Percentiles rank a stretch among this genome's conserved stretches.
phyloP scores from a whole-genome alignment of 2,888 invertebrate genomes.

The Lycocerus yunnanus region DNA sequence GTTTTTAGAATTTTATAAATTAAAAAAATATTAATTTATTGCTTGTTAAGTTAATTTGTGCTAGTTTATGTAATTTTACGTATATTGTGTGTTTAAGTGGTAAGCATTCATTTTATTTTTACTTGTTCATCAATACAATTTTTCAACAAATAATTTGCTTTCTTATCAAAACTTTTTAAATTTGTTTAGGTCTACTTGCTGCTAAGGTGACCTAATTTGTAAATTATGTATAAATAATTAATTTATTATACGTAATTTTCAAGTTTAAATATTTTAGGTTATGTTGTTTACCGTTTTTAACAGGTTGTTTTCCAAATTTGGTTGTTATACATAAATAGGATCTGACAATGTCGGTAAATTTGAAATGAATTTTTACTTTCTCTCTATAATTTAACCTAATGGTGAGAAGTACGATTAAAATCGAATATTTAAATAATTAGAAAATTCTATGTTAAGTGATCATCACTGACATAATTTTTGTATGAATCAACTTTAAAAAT shows the following conservation, averaged over 20 bases:
- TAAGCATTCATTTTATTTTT: not conserved
- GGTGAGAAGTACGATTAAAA: not conserved
- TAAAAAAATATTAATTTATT: not conserved
- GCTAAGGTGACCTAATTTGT: not conserved
- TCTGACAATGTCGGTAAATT: not conserved
- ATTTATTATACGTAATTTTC: not conserved
- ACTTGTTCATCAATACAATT: not conserved
- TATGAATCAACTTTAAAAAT: conserved; percentile 22
- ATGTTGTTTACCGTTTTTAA: conserved; percentile 15
- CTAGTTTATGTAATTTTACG: not conserved
- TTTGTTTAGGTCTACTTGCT: not conserved
- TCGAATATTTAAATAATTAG: not conserved
- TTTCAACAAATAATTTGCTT: not conserved
- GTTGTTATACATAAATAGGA: not conserved
- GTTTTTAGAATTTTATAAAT: not conserved
- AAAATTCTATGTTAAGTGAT: conserved; percentile 18
- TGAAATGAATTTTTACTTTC: not conserved
- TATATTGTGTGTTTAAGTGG: not conserved
- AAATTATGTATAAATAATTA: not conserved
- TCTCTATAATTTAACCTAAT: not conserved
- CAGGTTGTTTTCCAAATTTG: conserved; percentile 27
- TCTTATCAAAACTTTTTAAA: not conserved
- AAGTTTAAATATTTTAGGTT: conserved; percentile 21
- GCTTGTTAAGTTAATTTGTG: not conserved
- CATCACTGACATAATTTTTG: conserved; percentile 21